Evolutionary conservation across 2,797 vertebrate genomes (phyloP), one percentile per base, ranked within the genome.

Genomic region (Xenopus petersii): DNA sequence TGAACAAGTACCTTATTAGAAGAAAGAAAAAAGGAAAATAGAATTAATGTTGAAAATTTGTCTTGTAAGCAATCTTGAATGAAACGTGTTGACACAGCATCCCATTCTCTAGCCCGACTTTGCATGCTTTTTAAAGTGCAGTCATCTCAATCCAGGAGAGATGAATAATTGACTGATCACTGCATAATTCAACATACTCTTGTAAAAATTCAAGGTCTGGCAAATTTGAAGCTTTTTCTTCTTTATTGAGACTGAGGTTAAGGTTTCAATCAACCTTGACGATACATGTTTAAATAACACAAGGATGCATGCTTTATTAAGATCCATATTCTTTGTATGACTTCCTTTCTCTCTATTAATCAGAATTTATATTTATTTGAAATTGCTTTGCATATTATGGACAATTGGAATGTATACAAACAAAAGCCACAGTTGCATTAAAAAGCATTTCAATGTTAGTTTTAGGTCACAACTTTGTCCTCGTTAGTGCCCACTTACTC

Each of bases 131-230:
- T 96, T 94, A 96, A 96, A 95, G 95, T 94, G 88, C 90, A 91
- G 93, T 93, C 92, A 90, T 95, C 95, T 95, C 93, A 88, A 91
- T 92, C 91, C 89, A 90, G 88, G 89, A 86, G 88, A 93, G 91
- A 99, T 99, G 96, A 99, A 98, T 99, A 99, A 99, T 99, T 97
- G 96, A 99, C 96, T 95, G 95, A 96, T 97, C 94, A 92, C 95
- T 99, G 96, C 96, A 98, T 99, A 98, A 99, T 99, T 99, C 96
- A 99, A 94, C 89, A 92, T 90, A 91, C 93, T 95, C 94, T 97
- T 98, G 96, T 98, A 95, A 95, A 95, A 96, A 97, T 94, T 93
- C 96, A 98, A 98, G 96, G 96, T 95, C 95, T 95, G 90, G 93
- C 94, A 95, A 94, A 94, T 96, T 96, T 96, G 93, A 93, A 93